phyloP scores from a whole-genome alignment of 92 coral and sea anemone genomes.

The Epizoanthus ramosus region DNA sequence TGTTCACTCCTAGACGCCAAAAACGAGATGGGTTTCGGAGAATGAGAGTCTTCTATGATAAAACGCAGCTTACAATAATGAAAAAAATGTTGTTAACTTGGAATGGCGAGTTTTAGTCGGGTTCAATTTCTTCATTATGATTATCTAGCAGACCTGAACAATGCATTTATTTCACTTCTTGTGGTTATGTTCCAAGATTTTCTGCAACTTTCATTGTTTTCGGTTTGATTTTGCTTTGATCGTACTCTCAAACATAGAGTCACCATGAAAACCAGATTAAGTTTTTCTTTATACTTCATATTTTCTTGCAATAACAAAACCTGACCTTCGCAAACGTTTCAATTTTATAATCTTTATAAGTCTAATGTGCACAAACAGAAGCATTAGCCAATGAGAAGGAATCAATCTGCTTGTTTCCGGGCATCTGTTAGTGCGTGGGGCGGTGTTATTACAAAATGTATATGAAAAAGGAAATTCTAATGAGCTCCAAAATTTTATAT shows the following conservation, averaged over 20 bases:
- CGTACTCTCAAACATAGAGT: too few species aligned
- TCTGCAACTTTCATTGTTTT: too few species aligned
- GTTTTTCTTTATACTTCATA: background rate
- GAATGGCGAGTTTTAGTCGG: background rate
- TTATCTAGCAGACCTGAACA: background rate
- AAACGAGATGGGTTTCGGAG: slow-evolving; percentile 1
- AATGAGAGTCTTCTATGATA: background rate
- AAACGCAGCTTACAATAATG: background rate
- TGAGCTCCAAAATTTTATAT: background rate
- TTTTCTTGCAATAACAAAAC: background rate
- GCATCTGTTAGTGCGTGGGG: slow-evolving; percentile 26
- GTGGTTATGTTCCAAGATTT: background rate
- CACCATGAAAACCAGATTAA: background rate
- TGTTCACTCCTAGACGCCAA: background rate
- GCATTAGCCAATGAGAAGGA: slow-evolving; percentile 34
- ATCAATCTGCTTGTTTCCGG: slow-evolving; percentile 21
- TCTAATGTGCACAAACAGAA: slow-evolving; percentile 27
- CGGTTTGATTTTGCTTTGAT: too few species aligned
- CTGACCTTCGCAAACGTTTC: background rate
- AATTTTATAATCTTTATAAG: slow-evolving; percentile 1
- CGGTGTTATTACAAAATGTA: slow-evolving; percentile 1
- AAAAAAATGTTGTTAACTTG: background rate
- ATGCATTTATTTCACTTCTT: background rate
- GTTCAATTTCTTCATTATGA: background rate
- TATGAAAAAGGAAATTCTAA: slow-evolving; percentile 13